Evolutionary conservation across 2,797 vertebrate genomes (phyloP), one percentile per base, ranked within the genome.

Genomic region (Amazona ochrocephala): DNA sequence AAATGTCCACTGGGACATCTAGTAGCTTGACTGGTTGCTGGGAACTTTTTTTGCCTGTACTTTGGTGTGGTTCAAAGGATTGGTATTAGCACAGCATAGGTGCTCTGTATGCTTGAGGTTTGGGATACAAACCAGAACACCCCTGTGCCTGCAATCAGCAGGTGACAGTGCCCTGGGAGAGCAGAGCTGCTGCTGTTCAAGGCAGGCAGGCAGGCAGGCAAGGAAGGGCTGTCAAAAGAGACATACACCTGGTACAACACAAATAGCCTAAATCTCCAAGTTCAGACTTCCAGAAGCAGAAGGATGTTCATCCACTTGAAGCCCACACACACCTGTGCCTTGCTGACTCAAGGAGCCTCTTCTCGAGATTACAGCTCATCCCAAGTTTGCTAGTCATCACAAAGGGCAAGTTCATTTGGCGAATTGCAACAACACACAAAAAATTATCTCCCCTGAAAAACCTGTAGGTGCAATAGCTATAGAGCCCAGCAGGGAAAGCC

Each of bases 401-500:
- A 54, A 61, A 65, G 15, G 62, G 45, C n/a, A 60, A 26, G 21
- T 30, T 56, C 42, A n/a, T 39, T 39, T 32, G 30, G 41, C 42
- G 48, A n/a, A 70, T 0, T 18, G 14, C 32, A 64, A 60, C 0
- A 4, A 44, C 0, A 4, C 45, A 51, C 8, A 48, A 27, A 45
- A 37, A 64, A 44, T 42, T 29, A 44, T 34, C n/a, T 42, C 67
- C 37, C 47, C 42, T 44, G 39, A 22, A 60, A 62, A 81, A 73
- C 45, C 24, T 27, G 42, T n/a, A 24, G 65, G 34, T n/a, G 14
- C 2, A 3, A 48, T 10, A 79, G 37, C 34, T 23, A 30, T 7
- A 41, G 41, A 45, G 29, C 11, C 67, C 30, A 39, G 34, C 19
- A 34, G 8, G 29, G 19, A 65, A 84, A 87, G 41, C 18, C 45